Base-by-base conservation (phyloP, 1,140 invertebrate species). In the Cherax quadricarinatus region DNA sequence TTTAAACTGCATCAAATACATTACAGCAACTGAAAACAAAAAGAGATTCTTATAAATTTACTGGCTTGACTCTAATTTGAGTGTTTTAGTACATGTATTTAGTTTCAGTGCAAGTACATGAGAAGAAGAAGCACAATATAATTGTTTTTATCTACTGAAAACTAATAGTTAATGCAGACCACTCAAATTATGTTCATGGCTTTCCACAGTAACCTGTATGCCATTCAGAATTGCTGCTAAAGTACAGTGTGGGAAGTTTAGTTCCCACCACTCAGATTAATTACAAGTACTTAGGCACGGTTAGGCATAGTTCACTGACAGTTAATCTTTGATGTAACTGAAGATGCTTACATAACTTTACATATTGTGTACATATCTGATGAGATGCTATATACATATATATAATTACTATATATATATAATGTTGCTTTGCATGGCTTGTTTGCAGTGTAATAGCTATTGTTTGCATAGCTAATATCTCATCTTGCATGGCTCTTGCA, bases 351-450 rank as follows among this genome's bases (percentile, higher is more conserved):
- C 9, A 16, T 10, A 60, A 66, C 21, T 18, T 66, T 66, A 16
- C 18, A 16, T 66, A 21, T 18, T 66, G 62, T 14, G 18, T 66
- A 66, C 18, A 18, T 66, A 66, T 66, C 18, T 66, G 18, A 14
- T n/a, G 5, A 66, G 12, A 66, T 21, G 18, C 14, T 21, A 18
- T 66, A 66, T 21, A 16, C 18, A 66, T 66, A 66, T 66, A 66
- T 3, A 16, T 16, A 16, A 16, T 66, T 16, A 18, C 4, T 66
- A 82, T 60, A 53, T 82, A 53, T 82, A 12, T 60, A 24, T 57
- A 60, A 57, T 82, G 81, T 82, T 53, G 81, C 81, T 82, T 82
- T 82, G 81, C 81, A 82, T 82, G 81, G 81, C 81, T 82, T 82
- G 4, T 16, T 53, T 53, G 51, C n/a, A 30, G 21, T 82, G 70